These are phyloP conservation scores for Noctua fimbriata DNA, from an alignment of 2,888 invertebrate genomes.

Conservation along the genomic window DNA sequence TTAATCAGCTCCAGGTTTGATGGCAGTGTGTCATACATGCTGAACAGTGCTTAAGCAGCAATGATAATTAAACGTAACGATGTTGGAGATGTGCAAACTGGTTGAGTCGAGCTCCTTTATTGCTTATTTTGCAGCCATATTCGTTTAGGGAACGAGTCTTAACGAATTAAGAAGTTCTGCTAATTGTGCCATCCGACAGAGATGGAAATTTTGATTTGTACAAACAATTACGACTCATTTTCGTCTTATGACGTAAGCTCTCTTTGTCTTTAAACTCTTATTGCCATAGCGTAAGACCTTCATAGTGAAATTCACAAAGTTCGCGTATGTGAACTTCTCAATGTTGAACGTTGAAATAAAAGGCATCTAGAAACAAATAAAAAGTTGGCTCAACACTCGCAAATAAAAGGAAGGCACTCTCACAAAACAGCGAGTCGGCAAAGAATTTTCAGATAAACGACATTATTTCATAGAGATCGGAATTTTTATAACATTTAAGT, in stretches of 20 bases:
- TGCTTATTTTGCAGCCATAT: conserved; percentile 86
- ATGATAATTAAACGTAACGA: conserved; percentile 87
- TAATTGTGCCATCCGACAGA: conserved; percentile 77
- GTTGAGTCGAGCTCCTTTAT: conserved; percentile 83
- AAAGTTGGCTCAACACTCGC: conserved; percentile 57
- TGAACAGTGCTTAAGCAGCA: conserved; percentile 80
- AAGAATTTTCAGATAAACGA: conserved; percentile 49
- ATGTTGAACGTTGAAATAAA: conserved; percentile 62
- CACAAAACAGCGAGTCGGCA: conserved; percentile 42
- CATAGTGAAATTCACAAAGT: conserved; percentile 61
- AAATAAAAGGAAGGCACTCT: conserved; percentile 51
- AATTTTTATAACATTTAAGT: conserved; percentile 33
- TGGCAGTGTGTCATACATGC: conserved; percentile 70
- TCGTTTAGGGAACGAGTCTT: conserved; percentile 79
- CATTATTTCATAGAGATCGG: conserved; percentile 53
- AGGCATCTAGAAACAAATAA: conserved; percentile 60
- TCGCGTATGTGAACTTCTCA: conserved; percentile 58
- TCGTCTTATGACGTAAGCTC: conserved; percentile 68
- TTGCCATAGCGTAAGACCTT: conserved; percentile 8
- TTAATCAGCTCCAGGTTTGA: conserved; percentile 44
- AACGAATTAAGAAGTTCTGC: conserved; percentile 83
- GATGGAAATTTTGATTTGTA: conserved; percentile 71
- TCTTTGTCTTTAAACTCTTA: conserved; percentile 33
- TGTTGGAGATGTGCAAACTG: conserved; percentile 86
- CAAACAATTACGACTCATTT: conserved; percentile 72